Evolutionary conservation across 2,797 vertebrate species (phyloP).

Genomic region (Paratrypauchen microcephalus): DNA sequence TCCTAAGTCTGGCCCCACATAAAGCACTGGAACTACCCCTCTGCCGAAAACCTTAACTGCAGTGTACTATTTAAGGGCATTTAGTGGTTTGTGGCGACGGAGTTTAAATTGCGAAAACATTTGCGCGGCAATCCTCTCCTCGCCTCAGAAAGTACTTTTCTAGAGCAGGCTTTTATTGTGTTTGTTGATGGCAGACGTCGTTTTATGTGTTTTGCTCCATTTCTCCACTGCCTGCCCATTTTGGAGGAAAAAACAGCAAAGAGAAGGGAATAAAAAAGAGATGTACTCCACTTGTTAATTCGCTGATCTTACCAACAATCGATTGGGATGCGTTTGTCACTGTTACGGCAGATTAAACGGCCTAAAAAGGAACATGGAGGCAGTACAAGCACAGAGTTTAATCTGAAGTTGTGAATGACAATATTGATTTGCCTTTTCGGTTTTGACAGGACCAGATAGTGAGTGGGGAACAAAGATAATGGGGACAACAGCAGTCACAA

Average conservation of each 20-base stretch:
- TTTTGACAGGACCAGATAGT: conserved; percentile 66
- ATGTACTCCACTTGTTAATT: conserved; percentile 73
- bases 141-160: conserved; percentile 69
- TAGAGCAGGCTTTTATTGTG: conserved; percentile 78
- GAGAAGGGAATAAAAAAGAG: conserved; percentile 26
- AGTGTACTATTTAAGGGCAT: conserved; percentile 77
- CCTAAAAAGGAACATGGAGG: conserved; percentile 67
- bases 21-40: conserved; percentile 67
- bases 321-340: conserved; percentile 73
- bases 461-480: conserved; percentile 61
- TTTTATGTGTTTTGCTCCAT: conserved; percentile 79
- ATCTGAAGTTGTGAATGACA: conserved; percentile 82
- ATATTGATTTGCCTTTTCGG: conserved; percentile 79
- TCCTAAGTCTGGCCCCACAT: conserved; percentile 60
- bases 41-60: conserved; percentile 73
- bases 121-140: conserved; percentile 72
- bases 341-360: conserved; percentile 68
- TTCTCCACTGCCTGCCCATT: conserved; percentile 71
- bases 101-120: conserved; percentile 79
- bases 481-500: conserved; percentile 54
- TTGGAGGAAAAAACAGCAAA: conserved; percentile 58
- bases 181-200: conserved; percentile 77
- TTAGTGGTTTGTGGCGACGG: conserved; percentile 76
- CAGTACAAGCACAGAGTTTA: conserved; percentile 73
- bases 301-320: conserved; percentile 76